Percentiles rank a stretch among this genome's conserved stretches.
These are phyloP conservation scores for Monochamus alternatus DNA, from an alignment of 2,888 invertebrate genomes.

Conservation along the genomic window DNA sequence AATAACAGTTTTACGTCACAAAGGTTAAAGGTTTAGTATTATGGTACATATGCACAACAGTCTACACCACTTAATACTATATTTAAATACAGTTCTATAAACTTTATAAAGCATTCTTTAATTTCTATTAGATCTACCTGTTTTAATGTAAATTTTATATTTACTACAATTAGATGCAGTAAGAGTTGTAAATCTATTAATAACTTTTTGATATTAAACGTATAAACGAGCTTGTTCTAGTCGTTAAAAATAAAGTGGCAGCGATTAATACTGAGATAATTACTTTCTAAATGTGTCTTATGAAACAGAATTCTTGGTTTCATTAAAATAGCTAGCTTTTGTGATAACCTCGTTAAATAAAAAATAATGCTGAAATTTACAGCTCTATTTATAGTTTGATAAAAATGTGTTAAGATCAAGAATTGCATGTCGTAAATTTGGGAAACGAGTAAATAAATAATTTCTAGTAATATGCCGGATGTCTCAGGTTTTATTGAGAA, in stretches of 20 bases:
- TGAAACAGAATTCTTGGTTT: slow-evolving; percentile 2
- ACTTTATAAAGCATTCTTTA: neutral
- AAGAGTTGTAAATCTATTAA: slow-evolving; percentile 6
- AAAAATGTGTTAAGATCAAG: too few relatives aligned
- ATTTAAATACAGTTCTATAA: neutral
- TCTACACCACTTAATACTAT: neutral
- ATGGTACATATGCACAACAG: neutral
- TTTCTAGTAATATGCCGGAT: too few relatives aligned
- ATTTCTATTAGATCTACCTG: neutral
- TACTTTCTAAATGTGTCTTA: neutral
- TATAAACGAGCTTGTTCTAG: neutral
- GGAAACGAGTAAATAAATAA: too few relatives aligned
- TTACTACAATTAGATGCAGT: neutral
- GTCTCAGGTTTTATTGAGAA: too few relatives aligned
- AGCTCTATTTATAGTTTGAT: too few relatives aligned
- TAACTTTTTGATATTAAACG: neutral
- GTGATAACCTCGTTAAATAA: too few relatives aligned
- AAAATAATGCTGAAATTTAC: too few relatives aligned
- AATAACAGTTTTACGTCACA: slow-evolving; percentile 36
- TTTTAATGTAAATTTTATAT: neutral
- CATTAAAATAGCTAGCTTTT: too few relatives aligned
- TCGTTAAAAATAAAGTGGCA: neutral
- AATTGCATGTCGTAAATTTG: too few relatives aligned
- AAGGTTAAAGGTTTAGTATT: slow-evolving; percentile 29
- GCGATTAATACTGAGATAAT: neutral